Evolutionary conservation across 2,113 vertebrate genomes (phyloP).

Genomic region (Anguilla rostrata): DNA sequence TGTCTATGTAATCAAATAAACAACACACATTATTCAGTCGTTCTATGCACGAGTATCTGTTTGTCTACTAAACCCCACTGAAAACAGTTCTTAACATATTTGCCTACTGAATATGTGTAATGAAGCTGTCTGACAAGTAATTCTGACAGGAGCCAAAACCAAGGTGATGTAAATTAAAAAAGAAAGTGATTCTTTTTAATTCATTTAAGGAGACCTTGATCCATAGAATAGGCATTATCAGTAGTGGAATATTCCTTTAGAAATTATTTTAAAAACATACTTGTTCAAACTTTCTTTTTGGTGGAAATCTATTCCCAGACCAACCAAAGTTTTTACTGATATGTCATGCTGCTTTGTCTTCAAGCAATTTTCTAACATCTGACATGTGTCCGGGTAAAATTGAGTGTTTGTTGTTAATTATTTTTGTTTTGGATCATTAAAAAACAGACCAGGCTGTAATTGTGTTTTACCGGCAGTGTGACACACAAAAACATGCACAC

Average conservation of each 20-base stretch:
- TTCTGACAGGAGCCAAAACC: no score
- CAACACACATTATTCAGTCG: no score
- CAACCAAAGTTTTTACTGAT: not conserved
- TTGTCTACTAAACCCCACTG: not conserved
- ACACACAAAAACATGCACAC: not conserved
- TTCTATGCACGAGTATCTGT: no score
- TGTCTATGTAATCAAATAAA: not conserved
- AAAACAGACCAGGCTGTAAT: no score
- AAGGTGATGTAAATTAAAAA: not conserved
- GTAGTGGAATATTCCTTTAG: not conserved
- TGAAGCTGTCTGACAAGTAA: no score
- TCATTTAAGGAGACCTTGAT: no score
- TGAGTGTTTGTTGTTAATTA: not conserved
- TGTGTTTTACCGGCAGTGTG: not conserved
- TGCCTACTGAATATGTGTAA: no score
- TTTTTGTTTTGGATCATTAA: conserved; percentile 3
- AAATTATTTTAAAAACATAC: not conserved
- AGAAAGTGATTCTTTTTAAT: not conserved
- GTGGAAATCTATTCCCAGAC: not conserved
- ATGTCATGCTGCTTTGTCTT: not conserved
- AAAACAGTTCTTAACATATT: not conserved
- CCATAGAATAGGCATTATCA: not conserved
- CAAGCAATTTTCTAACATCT: not conserved
- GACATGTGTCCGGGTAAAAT: not conserved
- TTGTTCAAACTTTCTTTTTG: not conserved